These are phyloP conservation scores for Drosophila lacteicornis DNA, from an alignment of 1,140 invertebrate genomes.

Conservation along the genomic window DNA sequence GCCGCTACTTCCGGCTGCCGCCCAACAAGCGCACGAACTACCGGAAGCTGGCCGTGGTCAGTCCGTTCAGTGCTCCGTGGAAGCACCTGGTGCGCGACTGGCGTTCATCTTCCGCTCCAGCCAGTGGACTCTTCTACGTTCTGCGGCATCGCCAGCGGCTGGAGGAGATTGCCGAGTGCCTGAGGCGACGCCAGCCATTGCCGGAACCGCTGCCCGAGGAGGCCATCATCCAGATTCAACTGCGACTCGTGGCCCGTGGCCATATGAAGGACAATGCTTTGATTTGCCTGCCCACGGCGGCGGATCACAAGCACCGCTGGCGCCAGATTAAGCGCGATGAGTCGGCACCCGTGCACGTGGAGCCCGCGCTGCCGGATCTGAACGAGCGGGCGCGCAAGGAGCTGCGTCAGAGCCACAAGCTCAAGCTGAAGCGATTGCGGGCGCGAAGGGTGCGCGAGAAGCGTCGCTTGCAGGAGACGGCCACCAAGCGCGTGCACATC, in stretches of 20 bases:
- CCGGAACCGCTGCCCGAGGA: constrained; percentile 53
- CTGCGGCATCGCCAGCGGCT: constrained; percentile 86
- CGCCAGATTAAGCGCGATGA: constrained; percentile 81
- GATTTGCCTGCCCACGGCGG: constrained; percentile 88
- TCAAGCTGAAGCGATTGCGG: constrained; percentile 87
- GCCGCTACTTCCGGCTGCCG: constrained; percentile 90
- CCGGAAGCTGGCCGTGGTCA: constrained; percentile 89
- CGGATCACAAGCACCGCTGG: constrained; percentile 86
- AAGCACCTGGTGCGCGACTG: constrained; percentile 89
- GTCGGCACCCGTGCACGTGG: constrained; percentile 85
- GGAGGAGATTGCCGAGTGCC: constrained; percentile 29
- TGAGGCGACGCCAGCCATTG: constrained; percentile 76
- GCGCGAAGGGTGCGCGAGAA: constrained; percentile 86
- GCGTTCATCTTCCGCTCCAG: constrained; percentile 68
- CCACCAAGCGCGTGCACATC: constrained; percentile 72
- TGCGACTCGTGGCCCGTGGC: constrained; percentile 85
- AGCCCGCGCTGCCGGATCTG: constrained; percentile 87
- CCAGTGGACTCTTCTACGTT: constrained; percentile 85
- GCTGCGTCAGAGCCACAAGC: constrained; percentile 87
- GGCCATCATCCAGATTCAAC: constrained; percentile 86
- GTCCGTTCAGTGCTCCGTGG: constrained; percentile 93
- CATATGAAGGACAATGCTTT: constrained; percentile 86
- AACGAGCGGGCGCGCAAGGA: constrained; percentile 87
- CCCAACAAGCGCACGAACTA: constrained; percentile 95
- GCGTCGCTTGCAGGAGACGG: constrained; percentile 76